Evolutionary conservation across 2,113 vertebrate species (phyloP).

Genomic region (Connochaetes taurinus): DNA sequence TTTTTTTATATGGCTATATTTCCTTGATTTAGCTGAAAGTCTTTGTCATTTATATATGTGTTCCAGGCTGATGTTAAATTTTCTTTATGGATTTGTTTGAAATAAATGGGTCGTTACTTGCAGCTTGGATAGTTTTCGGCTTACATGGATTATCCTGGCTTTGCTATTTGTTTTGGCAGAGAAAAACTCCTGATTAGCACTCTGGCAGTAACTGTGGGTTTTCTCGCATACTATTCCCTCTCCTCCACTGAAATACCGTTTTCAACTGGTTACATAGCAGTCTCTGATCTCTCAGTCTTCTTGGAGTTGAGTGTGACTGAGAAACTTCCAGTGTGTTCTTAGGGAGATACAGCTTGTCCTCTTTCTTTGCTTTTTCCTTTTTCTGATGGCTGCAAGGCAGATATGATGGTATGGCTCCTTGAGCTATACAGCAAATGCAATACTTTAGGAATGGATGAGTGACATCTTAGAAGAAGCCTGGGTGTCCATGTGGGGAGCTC

Average conservation of each 20-base stretch:
- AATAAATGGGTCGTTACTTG: background rate
- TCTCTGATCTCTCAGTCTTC: background rate
- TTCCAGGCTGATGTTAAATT: slow-evolving; percentile 24
- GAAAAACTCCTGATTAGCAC: background rate
- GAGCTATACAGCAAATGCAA: background rate
- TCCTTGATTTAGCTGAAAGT: slow-evolving; percentile 28
- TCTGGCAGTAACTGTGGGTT: background rate
- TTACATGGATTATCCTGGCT: background rate
- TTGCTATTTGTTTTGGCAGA: background rate
- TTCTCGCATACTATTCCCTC: background rate
- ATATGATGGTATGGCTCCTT: background rate
- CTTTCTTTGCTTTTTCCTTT: background rate
- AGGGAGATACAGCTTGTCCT: background rate
- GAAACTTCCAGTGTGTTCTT: background rate
- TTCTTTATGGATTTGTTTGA: slow-evolving; percentile 47
- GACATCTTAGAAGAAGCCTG: background rate
- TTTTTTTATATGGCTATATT: slow-evolving; percentile 16
- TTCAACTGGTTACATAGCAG: background rate
- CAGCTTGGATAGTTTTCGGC: background rate
- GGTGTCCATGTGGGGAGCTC: background rate
- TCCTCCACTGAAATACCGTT: background rate
- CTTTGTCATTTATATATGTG: slow-evolving; percentile 29
- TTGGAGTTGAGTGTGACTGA: background rate
- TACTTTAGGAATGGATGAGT: background rate
- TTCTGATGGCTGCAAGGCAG: background rate